phyloP scores from a whole-genome alignment of 2,888 invertebrate genomes.

The Thereva unica region DNA sequence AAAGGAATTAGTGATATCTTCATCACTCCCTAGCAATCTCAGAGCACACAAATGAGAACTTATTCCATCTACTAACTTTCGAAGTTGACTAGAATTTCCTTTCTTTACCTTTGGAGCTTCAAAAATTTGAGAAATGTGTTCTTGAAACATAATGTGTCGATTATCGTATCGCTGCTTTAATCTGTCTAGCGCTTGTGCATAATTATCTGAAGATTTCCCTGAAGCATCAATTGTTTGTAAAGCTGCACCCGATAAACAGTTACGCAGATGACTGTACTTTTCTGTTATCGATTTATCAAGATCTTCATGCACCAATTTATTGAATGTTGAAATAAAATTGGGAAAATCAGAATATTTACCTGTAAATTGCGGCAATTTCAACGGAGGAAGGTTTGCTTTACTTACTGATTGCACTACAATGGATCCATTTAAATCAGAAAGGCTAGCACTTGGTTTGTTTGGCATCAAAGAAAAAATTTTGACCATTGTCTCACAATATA shows the following conservation, averaged over 20 bases:
- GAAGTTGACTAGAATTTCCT: conserved; percentile 1
- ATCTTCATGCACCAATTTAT: conserved; percentile 18
- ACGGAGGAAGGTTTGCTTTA: conserved; percentile 10
- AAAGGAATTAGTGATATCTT: conserved; percentile 36
- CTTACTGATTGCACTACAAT: background rate
- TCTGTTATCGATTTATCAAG: conserved; percentile 19
- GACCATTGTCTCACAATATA: background rate
- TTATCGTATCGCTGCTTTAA: conserved; percentile 10
- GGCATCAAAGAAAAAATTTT: background rate
- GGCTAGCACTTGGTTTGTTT: background rate
- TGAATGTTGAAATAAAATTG: conserved; percentile 37
- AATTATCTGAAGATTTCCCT: background rate
- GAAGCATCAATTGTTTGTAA: conserved; percentile 24
- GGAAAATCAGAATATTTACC: conserved; percentile 38
- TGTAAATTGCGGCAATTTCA: conserved; percentile 24
- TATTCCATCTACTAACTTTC: background rate
- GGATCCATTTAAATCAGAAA: too few species aligned
- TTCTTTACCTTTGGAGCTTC: background rate
- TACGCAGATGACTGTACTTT: conserved; percentile 36
- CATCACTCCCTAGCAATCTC: background rate
- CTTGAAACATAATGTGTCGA: background rate
- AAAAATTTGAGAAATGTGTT: conserved; percentile 2
- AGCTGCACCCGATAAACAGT: conserved; percentile 36
- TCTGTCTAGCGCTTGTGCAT: background rate
- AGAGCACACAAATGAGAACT: conserved; percentile 10